Percentiles rank a stretch among this genome's conserved stretches.
phyloP scores from a whole-genome alignment of 2,113 vertebrate genomes.

The Trematocara marginatum region DNA sequence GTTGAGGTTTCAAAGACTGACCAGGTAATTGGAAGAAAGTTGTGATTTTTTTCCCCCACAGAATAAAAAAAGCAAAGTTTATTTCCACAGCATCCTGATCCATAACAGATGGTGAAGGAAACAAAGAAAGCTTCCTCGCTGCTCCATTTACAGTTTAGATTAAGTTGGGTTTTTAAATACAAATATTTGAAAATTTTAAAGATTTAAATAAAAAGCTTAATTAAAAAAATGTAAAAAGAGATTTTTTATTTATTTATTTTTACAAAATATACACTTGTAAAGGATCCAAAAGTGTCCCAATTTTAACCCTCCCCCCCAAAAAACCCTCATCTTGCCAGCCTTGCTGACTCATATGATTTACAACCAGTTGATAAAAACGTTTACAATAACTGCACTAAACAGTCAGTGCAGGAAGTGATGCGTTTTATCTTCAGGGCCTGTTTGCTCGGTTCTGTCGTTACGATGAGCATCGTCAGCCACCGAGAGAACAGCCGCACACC shows the following conservation, averaged over 20 bases:
- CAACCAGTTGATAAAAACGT: not conserved
- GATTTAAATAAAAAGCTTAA: not conserved
- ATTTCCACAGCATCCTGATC: not conserved
- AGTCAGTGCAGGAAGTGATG: not conserved
- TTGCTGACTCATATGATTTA: slow-evolving; percentile 15
- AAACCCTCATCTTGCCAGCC: not conserved
- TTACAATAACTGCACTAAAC: not conserved
- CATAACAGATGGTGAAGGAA: not conserved
- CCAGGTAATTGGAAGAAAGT: not conserved
- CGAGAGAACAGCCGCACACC: not conserved
- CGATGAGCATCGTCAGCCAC: not conserved
- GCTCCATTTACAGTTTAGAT: no score
- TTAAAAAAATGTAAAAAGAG: not conserved
- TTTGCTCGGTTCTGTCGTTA: not conserved
- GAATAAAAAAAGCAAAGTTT: not conserved
- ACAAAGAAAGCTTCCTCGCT: no score
- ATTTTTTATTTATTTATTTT: no score
- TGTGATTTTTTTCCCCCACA: not conserved
- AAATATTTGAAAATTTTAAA: not conserved
- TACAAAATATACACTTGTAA: no score
- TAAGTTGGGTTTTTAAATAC: not conserved
- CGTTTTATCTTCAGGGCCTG: slow-evolving; percentile 15
- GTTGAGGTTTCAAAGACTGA: not conserved
- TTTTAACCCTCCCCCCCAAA: not conserved
- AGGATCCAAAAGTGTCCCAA: not conserved